Percentiles rank a stretch among this genome's conserved stretches.
Conservation (phyloP, 2,797 vertebrate genomes). For the Phrynocephalus vlangalii region DNA sequence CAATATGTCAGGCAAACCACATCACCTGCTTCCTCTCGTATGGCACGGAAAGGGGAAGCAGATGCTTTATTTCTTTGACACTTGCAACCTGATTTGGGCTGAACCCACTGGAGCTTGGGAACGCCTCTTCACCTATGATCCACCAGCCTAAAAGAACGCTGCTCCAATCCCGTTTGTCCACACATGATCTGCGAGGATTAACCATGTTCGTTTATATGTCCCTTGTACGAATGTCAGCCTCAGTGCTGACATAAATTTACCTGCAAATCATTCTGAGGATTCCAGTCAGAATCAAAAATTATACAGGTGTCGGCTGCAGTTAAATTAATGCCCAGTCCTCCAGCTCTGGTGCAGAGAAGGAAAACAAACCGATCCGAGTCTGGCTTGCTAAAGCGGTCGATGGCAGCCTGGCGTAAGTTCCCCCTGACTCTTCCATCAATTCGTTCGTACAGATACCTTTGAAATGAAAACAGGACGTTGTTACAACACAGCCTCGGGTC, state of each 20-base stretch:
- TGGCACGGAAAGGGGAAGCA: background rate
- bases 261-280: constrained; percentile 98
- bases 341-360: constrained; percentile 96
- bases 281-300: constrained; percentile 99
- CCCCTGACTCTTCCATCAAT: constrained; percentile 96
- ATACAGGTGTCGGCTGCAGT: constrained; percentile 98
- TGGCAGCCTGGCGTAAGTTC: constrained; percentile 96
- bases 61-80: background rate
- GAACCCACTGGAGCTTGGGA: background rate
- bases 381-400: constrained; percentile 97
- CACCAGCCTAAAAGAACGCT: background rate
- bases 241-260: constrained; percentile 71
- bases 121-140: background rate
- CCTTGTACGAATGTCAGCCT: background rate
- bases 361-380: constrained; percentile 98
- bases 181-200: background rate
- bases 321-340: constrained; percentile 96
- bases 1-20: background rate
- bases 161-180: background rate
- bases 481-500: fast-evolving
- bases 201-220: background rate
- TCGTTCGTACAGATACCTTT: constrained; percentile 93
- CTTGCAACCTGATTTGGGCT: background rate
- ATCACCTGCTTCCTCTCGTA: background rate
- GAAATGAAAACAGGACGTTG: constrained; percentile 8